phyloP scores from a whole-genome alignment of 2,797 vertebrate genomes.

The Scolopax bukidnonensis region DNA sequence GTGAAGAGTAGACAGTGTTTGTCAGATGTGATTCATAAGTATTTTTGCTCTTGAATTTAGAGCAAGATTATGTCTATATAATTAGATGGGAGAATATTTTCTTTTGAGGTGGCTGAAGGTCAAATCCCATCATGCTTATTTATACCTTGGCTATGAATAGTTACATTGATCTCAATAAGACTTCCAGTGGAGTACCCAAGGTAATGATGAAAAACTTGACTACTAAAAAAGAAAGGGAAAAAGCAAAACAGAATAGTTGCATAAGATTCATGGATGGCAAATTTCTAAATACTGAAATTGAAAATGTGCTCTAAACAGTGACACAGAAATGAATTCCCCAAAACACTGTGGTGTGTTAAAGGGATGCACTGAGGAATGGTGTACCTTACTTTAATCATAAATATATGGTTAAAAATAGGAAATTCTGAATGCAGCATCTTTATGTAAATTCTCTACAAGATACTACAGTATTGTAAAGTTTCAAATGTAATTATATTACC shows the following conservation, averaged over 20 bases:
- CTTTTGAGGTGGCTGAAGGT: background rate
- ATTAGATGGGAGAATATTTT: constrained; percentile 9
- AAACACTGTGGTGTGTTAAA: background rate
- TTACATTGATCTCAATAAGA: constrained; percentile 6
- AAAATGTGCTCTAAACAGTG: background rate
- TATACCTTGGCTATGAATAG: constrained; percentile 41
- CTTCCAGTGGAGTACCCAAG: background rate
- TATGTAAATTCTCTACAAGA: background rate
- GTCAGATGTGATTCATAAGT: background rate
- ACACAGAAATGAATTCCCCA: background rate
- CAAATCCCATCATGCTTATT: background rate
- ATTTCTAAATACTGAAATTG: background rate
- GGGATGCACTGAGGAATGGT: background rate
- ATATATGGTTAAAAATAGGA: background rate
- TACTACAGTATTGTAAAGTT: background rate
- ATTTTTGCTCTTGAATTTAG: background rate
- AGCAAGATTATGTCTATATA: background rate
- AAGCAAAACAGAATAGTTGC: background rate
- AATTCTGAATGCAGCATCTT: background rate
- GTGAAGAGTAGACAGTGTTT: background rate
- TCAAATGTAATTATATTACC: background rate
- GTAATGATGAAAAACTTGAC: background rate
- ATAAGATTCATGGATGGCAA: background rate
- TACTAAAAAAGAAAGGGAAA: constrained; percentile 10
- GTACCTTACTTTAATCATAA: background rate